Evolutionary conservation across 1,140 invertebrate species (phyloP).

Genomic region (Drosophila willistoni): DNA sequence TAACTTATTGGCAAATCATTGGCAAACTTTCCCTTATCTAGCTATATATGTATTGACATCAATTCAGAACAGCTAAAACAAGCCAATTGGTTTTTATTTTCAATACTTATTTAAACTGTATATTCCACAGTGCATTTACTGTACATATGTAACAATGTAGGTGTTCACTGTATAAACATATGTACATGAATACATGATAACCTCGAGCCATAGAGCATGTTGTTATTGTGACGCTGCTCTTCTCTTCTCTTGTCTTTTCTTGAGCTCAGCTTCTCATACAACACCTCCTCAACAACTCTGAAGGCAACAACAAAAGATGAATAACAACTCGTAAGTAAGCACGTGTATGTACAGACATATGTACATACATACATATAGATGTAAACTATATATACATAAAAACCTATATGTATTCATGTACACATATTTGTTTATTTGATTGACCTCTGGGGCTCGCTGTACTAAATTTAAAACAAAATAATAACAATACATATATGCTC

Average conservation of each 20-base stretch:
- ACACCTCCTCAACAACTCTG: conserved; percentile 7
- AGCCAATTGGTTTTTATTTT: not conserved
- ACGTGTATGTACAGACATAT: conserved; percentile 15
- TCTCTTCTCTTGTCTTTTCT: conserved; percentile 12
- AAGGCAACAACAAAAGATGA: conserved; percentile 16
- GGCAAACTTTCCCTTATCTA: not conserved
- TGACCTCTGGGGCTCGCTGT: not conserved
- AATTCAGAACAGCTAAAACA: no score
- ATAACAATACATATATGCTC: not conserved
- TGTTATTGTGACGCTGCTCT: not conserved
- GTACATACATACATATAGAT: conserved; percentile 9
- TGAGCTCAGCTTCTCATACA: conserved; percentile 10
- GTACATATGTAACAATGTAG: conserved; percentile 7
- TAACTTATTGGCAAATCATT: not conserved
- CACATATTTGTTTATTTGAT: not conserved
- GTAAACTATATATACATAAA: not conserved
- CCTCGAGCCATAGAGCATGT: conserved; percentile 5
- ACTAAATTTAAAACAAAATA: conserved; percentile 5
- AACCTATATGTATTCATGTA: conserved; percentile 7
- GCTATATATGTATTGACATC: not conserved
- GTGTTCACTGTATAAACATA: conserved; percentile 4
- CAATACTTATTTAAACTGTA: not conserved
- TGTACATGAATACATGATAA: conserved; percentile 11
- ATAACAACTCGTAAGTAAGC: conserved; percentile 4
- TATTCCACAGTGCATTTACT: not conserved